phyloP scores from a whole-genome alignment of 2,797 vertebrate genomes.

The Glyptemys insculpta region DNA sequence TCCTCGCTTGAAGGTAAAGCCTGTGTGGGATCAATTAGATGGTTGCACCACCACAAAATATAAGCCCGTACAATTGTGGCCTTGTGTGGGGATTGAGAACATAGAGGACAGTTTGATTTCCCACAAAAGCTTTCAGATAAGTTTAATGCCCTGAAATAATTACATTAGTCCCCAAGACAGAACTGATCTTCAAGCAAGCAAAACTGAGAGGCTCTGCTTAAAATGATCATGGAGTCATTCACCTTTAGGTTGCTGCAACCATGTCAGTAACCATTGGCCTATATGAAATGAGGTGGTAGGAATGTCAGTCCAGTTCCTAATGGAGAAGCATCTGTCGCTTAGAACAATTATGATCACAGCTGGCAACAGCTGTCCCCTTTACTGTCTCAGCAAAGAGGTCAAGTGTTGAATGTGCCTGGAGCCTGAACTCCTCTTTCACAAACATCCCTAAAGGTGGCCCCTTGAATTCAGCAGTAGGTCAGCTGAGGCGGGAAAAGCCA shows the following conservation, averaged over 20 bases:
- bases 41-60: neutral
- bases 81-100: neutral
- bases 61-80: neutral
- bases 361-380: neutral
- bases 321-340: neutral
- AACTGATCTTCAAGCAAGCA: neutral
- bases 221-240: neutral
- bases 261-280: accelerated
- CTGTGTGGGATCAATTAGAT: neutral
- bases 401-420: neutral
- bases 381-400: neutral
- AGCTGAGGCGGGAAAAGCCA: slow-evolving; percentile 20
- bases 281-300: accelerated
- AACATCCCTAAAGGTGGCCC: neutral
- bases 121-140: neutral
- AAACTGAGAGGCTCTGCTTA: neutral
- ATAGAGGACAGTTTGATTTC: neutral
- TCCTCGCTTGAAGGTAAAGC: neutral
- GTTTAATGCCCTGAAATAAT: neutral
- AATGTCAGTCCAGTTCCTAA: neutral
- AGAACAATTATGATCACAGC: neutral
- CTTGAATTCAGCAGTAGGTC: neutral
- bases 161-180: neutral
- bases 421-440: neutral
- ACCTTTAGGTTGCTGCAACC: accelerated